Evolutionary conservation across 2,797 vertebrate genomes (phyloP).

Genomic region (Platalea minor): DNA sequence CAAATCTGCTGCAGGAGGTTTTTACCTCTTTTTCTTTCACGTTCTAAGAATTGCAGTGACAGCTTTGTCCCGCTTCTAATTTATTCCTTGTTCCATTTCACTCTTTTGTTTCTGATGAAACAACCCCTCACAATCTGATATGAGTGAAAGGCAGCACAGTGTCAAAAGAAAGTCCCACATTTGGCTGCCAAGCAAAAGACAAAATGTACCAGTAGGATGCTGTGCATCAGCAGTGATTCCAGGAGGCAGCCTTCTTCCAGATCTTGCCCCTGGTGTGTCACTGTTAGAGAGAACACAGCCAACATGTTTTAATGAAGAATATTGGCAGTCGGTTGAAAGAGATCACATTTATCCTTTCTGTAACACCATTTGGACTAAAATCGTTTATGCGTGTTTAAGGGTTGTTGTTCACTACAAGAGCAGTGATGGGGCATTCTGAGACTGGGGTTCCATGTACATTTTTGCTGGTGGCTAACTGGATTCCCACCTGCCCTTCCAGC

Average conservation of each 20-base stretch:
- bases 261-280: neutral
- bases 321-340: neutral
- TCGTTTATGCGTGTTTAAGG: neutral
- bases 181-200: constrained; percentile 33
- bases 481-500: neutral
- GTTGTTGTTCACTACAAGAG: neutral
- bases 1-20: neutral
- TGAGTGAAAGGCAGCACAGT: neutral
- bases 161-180: neutral
- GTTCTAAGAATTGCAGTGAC: neutral
- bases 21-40: neutral
- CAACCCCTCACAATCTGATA: constrained; percentile 3
- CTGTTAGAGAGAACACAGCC: neutral
- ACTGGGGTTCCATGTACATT: neutral
- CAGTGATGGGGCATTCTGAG: neutral
- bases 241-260: constrained; percentile 20
- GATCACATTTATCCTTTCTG: neutral
- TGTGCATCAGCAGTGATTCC: constrained; percentile 34
- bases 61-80: neutral
- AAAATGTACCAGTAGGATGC: constrained; percentile 30
- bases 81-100: constrained; percentile 15
- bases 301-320: neutral
- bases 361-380: neutral
- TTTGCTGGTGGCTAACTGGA: neutral
- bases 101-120: constrained; percentile 20